Evolutionary conservation across 2,888 invertebrate species (phyloP).

Genomic region (Cephus pygmeus): DNA sequence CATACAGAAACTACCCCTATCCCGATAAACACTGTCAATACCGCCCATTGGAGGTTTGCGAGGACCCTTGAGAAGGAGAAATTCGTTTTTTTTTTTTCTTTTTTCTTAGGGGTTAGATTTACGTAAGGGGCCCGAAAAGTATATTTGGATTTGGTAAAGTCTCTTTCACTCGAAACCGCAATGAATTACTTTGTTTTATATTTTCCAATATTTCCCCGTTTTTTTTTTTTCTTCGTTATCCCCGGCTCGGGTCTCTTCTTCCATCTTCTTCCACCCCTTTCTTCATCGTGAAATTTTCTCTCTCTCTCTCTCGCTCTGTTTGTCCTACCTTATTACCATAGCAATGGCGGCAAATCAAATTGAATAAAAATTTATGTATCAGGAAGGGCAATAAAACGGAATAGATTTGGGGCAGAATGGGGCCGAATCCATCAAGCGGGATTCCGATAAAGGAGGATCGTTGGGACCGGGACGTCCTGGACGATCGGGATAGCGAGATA

Average conservation of each 20-base stretch:
- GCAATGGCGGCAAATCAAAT: conserved; percentile 58
- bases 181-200: neutral
- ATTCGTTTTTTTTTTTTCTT: neutral
- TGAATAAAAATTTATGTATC: conserved; percentile 62
- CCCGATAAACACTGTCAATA: conserved; percentile 50
- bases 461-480: conserved; percentile 34
- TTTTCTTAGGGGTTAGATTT: neutral
- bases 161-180: conserved; percentile 14
- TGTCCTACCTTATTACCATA: conserved; percentile 44
- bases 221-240: conserved; percentile 17
- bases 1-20: conserved; percentile 39
- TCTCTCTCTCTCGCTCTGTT: neutral
- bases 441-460: conserved; percentile 49
- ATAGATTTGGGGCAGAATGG: conserved; percentile 52
- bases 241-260: conserved; percentile 7
- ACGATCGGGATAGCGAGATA: conserved; percentile 3
- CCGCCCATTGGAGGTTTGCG: conserved; percentile 25
- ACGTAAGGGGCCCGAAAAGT: neutral
- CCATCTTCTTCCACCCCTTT: conserved; percentile 17
- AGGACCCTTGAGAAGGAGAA: neutral
- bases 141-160: neutral
- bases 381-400: conserved; percentile 57
- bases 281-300: neutral
- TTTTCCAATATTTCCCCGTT: conserved; percentile 10
- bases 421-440: conserved; percentile 40